A percentile compares a stretch with the other conserved stretches of the same genome.
phyloP scores from a whole-genome alignment of 2,888 invertebrate species.

The Eristalis pertinax region DNA sequence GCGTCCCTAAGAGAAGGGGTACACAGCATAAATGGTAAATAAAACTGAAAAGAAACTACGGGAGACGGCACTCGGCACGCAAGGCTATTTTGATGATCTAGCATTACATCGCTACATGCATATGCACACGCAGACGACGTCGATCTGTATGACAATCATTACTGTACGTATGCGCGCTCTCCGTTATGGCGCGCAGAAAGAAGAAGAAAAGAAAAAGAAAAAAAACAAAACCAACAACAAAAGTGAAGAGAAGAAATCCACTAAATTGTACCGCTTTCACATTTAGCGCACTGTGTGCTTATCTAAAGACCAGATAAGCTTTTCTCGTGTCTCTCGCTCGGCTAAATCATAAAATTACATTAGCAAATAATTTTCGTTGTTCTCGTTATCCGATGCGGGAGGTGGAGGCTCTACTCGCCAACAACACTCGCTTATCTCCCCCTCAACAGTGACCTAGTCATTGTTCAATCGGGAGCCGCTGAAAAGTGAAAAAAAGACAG shows the following conservation, averaged over 20 bases:
- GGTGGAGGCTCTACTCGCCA: no score
- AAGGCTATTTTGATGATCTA: conserved; percentile 51
- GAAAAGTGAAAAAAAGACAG: not conserved
- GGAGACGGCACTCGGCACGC: not conserved
- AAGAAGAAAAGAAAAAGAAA: not conserved
- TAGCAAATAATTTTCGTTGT: not conserved
- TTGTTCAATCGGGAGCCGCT: not conserved
- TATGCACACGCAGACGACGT: not conserved
- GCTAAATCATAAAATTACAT: not conserved
- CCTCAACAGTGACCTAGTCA: not conserved
- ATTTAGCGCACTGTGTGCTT: conserved; percentile 28
- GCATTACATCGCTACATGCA: conserved; percentile 25
- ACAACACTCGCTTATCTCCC: not conserved
- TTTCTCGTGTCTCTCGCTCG: not conserved
- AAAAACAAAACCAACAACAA: not conserved
- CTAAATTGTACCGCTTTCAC: conserved; percentile 60
- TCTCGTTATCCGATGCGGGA: not conserved
- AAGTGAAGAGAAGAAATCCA: conserved; percentile 29
- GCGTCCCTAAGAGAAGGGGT: not conserved
- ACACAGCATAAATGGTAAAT: conserved; percentile 4
- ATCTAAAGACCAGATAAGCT: conserved; percentile 8
- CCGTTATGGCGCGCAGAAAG: not conserved
- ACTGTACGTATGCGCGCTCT: conserved; percentile 17
- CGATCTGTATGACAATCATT: not conserved
- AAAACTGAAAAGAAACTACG: conserved; percentile 14